phyloP scores from a whole-genome alignment of 2,797 vertebrate genomes.

The Apogon hyalosoma region DNA sequence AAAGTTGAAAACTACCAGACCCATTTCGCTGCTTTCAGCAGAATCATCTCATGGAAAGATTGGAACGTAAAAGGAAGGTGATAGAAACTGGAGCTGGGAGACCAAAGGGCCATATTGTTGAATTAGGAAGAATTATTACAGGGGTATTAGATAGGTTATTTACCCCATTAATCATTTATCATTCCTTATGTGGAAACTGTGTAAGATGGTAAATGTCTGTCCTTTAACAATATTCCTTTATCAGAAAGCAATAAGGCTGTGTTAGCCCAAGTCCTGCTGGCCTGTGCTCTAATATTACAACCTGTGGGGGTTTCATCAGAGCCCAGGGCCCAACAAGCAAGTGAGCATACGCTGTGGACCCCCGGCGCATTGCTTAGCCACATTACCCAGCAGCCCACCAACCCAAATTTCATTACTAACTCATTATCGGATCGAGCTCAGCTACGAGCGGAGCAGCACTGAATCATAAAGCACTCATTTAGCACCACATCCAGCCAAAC shows the following conservation, averaged over 20 bases:
- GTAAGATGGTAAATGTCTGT: constrained; percentile 73
- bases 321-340: constrained; percentile 78
- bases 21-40: constrained; percentile 81
- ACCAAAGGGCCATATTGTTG: constrained; percentile 69
- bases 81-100: constrained; percentile 27
- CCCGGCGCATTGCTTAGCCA: constrained; percentile 83
- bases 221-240: constrained; percentile 84
- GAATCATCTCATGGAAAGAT: constrained; percentile 65
- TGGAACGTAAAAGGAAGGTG: constrained; percentile 27
- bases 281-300: constrained; percentile 80
- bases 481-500: constrained; percentile 74
- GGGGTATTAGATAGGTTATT: constrained; percentile 82
- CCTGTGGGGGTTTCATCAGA: constrained; percentile 82
- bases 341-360: constrained; percentile 73
- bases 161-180: constrained; percentile 84
- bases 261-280: constrained; percentile 58
- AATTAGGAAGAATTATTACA: constrained; percentile 83
- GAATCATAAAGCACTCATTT: constrained; percentile 87
- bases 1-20: constrained; percentile 76
- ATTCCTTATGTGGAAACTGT: constrained; percentile 41
- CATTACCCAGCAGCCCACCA: constrained; percentile 83
- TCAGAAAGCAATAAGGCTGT: constrained; percentile 83
- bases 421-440: constrained; percentile 83
- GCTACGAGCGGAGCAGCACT: constrained; percentile 66
- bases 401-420: constrained; percentile 86